Conservation (phyloP, 2,797 vertebrate genomes). For the Dermochelys coriacea region DNA sequence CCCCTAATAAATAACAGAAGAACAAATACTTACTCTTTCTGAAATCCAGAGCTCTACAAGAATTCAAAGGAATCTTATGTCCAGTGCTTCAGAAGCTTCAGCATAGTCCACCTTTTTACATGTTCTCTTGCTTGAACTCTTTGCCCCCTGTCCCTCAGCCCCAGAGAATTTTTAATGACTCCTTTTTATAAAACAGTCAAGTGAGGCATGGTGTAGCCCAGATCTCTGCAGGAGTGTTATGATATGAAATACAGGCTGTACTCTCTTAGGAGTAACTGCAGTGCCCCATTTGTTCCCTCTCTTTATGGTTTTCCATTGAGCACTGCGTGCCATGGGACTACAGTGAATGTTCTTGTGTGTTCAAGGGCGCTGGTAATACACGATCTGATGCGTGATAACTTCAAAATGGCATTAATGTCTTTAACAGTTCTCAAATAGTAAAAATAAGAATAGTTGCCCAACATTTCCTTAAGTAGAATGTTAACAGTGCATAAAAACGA, state of each 20-base stretch:
- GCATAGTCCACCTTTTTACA: neutral
- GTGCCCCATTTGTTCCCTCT: neutral
- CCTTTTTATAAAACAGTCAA: neutral
- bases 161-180: neutral
- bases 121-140: constrained; percentile 18
- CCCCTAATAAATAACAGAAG: neutral
- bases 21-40: constrained; percentile 38
- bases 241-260: neutral
- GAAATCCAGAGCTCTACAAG: constrained; percentile 8
- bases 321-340: neutral
- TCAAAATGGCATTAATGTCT: neutral
- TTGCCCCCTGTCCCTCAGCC: neutral
- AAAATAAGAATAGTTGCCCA: neutral
- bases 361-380: neutral
- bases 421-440: neutral
- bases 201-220: neutral
- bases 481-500: neutral
- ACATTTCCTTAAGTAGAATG: neutral
- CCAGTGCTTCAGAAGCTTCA: constrained; percentile 25
- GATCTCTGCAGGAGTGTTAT: neutral
- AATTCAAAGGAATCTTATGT: neutral
- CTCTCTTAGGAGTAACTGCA: neutral
- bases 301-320: neutral
- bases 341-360: neutral
- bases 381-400: neutral